A percentile compares a stretch with the other conserved stretches of the same genome.
Evolutionary conservation across 2,797 vertebrate species (phyloP).

Genomic region (Argentina silus): DNA sequence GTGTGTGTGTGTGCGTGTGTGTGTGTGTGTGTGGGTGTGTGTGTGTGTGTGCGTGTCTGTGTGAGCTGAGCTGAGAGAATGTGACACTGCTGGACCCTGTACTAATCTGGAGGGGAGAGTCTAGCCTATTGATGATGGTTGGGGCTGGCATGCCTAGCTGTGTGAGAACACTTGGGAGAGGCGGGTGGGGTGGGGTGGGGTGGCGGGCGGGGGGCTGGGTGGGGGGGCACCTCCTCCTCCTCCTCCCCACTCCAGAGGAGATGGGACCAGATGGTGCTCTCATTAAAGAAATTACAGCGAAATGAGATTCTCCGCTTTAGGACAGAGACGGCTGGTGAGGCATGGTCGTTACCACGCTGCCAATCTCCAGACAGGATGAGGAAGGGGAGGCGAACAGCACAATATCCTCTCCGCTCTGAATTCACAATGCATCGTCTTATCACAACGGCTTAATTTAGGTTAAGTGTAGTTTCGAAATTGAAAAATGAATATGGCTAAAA

Average conservation of each 20-base stretch:
- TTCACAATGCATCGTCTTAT: too few relatives aligned
- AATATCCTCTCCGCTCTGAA: too few relatives aligned
- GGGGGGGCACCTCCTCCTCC: constrained; percentile 15
- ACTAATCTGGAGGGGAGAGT: constrained; percentile 44
- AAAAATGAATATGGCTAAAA: too few relatives aligned
- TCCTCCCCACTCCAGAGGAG: constrained; percentile 45
- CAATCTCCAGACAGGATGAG: neutral
- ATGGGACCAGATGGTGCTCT: constrained; percentile 66
- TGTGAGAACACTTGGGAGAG: constrained; percentile 46
- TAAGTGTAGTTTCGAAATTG: too few relatives aligned
- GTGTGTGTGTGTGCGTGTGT: too few relatives aligned
- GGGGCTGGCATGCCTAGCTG: constrained; percentile 32
- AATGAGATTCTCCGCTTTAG: constrained; percentile 48
- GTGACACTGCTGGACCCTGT: constrained; percentile 44
- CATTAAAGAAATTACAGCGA: constrained; percentile 63
- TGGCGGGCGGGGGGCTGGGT: constrained; percentile 10
- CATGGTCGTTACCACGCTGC: constrained; percentile 22
- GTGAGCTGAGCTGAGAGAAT: constrained; percentile 28
- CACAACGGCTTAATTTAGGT: too few relatives aligned
- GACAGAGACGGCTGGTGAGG: constrained; percentile 39
- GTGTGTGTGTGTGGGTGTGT: too few relatives aligned
- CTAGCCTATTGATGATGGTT: constrained; percentile 39
- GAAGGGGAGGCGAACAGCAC: neutral
- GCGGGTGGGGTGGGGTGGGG: constrained; percentile 19
- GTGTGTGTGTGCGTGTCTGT: constrained; percentile 15